A percentile compares a stretch with the other conserved stretches of the same genome.
phyloP scores from a whole-genome alignment of 2,113 vertebrate species.

The Ptyas mucosa region DNA sequence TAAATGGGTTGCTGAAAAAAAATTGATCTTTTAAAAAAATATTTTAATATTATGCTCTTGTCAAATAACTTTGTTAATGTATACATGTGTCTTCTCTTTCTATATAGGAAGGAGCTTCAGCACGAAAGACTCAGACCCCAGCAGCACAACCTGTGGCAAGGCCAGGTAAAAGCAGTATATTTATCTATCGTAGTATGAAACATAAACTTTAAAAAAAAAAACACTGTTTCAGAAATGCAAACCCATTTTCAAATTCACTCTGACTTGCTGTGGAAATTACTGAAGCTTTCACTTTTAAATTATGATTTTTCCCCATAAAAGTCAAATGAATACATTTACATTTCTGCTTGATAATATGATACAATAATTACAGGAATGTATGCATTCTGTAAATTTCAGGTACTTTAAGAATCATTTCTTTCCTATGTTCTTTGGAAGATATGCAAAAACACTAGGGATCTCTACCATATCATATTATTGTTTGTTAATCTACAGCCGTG shows the following conservation, averaged over 20 bases:
- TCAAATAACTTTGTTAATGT: neutral
- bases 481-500: neutral
- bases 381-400: neutral
- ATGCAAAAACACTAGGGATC: neutral
- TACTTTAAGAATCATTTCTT: neutral
- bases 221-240: neutral
- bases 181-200: neutral
- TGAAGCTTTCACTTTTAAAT: neutral
- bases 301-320: neutral
- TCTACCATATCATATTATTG: neutral
- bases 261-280: neutral
- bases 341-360: neutral
- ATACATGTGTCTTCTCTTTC: conserved; percentile 31
- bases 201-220: neutral
- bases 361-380: neutral
- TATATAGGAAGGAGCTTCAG: conserved; percentile 93
- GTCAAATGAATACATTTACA: rapidly evolving
- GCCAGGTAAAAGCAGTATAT: conserved; percentile 76
- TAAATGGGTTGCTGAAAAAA: neutral
- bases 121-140: conserved; percentile 92
- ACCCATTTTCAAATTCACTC: neutral
- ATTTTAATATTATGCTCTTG: neutral
- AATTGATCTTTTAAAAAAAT: neutral
- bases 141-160: conserved; percentile 93
- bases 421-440: neutral